Percentiles rank a stretch among this genome's conserved stretches.
Conservation (phyloP, 1,140 invertebrate species). For the Trachymyrmex cornetzi region DNA sequence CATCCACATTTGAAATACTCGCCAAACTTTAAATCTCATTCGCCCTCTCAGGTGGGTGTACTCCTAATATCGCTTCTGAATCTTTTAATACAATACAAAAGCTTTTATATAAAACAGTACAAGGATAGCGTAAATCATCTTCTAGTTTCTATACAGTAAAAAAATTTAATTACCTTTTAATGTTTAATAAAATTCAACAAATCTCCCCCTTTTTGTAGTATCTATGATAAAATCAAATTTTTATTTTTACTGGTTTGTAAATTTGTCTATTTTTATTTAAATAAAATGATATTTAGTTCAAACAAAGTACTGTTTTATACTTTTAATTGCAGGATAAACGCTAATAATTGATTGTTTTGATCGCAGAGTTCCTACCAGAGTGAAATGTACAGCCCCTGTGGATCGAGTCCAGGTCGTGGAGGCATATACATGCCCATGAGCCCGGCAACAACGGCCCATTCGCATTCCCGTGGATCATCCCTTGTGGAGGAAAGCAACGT, state of each 20-base stretch:
- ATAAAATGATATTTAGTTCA: background rate
- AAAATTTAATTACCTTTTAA: background rate
- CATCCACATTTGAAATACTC: conserved; percentile 85
- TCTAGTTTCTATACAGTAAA: background rate
- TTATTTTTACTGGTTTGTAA: background rate
- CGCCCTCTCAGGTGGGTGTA: conserved; percentile 86
- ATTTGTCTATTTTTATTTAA: conserved; percentile 17
- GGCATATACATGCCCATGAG: conserved; percentile 88
- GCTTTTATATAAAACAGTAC: background rate
- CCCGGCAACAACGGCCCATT: conserved; percentile 82
- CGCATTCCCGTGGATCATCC: conserved; percentile 83
- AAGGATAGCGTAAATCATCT: background rate
- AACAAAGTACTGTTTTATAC: background rate
- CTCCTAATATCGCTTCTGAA: background rate
- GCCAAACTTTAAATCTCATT: conserved; percentile 86
- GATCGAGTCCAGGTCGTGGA: conserved; percentile 84
- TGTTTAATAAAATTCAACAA: background rate
- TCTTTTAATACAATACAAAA: background rate
- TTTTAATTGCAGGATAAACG: background rate
- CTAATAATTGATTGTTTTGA: conserved; percentile 17
- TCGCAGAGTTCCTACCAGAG: conserved; percentile 86
- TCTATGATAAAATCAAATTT: background rate
- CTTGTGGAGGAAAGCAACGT: conserved; percentile 80
- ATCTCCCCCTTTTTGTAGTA: background rate
- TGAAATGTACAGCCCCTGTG: conserved; percentile 88